phyloP scores from a whole-genome alignment of 1,140 invertebrate species.

The Lepidurus packardi region DNA sequence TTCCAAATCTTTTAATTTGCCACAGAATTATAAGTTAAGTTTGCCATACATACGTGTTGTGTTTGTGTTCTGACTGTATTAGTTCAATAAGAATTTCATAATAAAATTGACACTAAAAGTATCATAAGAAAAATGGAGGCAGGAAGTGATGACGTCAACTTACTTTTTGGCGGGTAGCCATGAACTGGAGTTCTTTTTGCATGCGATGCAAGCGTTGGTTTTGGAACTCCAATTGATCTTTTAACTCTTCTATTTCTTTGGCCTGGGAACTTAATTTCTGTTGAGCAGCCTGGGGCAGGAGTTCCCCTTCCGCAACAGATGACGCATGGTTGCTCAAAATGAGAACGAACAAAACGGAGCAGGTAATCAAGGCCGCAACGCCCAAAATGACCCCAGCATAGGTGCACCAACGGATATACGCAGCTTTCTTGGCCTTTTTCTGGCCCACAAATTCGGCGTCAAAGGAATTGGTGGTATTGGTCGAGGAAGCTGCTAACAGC shows the following conservation, averaged over 20 bases:
- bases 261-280: not conserved
- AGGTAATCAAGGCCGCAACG: not conserved
- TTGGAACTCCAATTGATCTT: not conserved
- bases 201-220: not conserved
- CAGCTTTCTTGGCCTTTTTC: not conserved
- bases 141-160: not conserved
- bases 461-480: slow-evolving; percentile 13
- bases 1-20: too few relatives aligned
- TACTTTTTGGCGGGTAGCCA: not conserved
- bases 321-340: not conserved
- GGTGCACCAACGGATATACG: not conserved
- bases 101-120: not conserved
- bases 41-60: not conserved
- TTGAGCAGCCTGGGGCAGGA: too few relatives aligned
- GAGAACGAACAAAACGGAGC: not conserved
- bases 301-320: not conserved
- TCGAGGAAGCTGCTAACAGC: not conserved
- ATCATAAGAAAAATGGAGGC: not conserved
- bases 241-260: not conserved
- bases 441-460: not conserved
- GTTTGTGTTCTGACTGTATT: too few relatives aligned
- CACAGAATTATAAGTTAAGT: too few relatives aligned
- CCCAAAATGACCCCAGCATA: not conserved
- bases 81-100: not conserved
- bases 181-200: slow-evolving; percentile 5